Percentiles rank a stretch among this genome's conserved stretches.
phyloP scores from a whole-genome alignment of 2,113 vertebrate genomes.

The Crocuta crocuta region DNA sequence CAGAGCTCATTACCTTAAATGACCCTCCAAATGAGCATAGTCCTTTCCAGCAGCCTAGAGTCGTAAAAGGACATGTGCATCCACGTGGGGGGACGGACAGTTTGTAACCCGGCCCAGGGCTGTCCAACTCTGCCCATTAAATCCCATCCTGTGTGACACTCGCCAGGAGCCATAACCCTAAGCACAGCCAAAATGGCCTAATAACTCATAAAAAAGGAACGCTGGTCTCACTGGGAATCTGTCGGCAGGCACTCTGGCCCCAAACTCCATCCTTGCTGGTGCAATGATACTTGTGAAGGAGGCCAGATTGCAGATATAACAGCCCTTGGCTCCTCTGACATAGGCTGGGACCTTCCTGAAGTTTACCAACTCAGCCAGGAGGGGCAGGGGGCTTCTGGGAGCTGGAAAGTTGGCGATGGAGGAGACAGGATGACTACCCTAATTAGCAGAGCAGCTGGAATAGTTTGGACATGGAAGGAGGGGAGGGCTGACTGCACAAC shows the following conservation, averaged over 20 bases:
- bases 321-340: constrained; percentile 64
- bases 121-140: constrained; percentile 70
- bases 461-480: not conserved
- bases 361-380: constrained; percentile 61
- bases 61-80: constrained; percentile 57
- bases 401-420: constrained; percentile 47
- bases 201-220: constrained; percentile 52
- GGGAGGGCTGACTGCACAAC: not conserved
- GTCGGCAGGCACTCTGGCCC: constrained; percentile 30
- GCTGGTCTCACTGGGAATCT: not conserved
- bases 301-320: constrained; percentile 82
- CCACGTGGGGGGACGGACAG: not conserved
- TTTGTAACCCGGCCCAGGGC: constrained; percentile 44
- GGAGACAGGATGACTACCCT: constrained; percentile 33
- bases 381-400: constrained; percentile 52
- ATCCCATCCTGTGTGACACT: constrained; percentile 65
- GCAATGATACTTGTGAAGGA: constrained; percentile 77
- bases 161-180: constrained; percentile 59
- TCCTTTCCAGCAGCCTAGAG: constrained; percentile 65
- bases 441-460: constrained; percentile 69
- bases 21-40: constrained; percentile 36
- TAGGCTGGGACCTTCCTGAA: constrained; percentile 63
- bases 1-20: constrained; percentile 68
- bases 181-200: constrained; percentile 51
- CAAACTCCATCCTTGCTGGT: constrained; percentile 67